phyloP scores from a whole-genome alignment of 64 coral and sea anemone genomes.

The Hydrozoanthus tunicans region DNA sequence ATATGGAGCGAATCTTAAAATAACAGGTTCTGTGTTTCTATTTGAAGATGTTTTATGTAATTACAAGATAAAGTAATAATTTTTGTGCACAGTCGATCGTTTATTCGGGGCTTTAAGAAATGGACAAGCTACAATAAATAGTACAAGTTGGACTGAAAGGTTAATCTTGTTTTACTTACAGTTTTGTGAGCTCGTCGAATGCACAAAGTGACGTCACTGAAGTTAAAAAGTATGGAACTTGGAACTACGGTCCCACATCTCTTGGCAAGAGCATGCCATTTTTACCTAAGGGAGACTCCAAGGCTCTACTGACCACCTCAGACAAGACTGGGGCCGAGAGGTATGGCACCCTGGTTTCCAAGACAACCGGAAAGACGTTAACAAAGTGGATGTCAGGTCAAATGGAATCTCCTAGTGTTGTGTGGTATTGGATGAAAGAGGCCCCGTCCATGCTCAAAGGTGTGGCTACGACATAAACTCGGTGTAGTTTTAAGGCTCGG shows the following conservation, averaged over 20 bases:
- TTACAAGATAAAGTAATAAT: no score
- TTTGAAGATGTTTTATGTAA: no score
- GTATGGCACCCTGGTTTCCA: slow-evolving; percentile 74
- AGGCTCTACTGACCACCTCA: slow-evolving; percentile 68
- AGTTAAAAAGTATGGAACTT: slow-evolving; percentile 75
- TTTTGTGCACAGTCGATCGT: no score
- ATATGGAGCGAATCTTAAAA: no score
- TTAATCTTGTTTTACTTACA: not conserved
- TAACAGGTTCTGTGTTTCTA: no score
- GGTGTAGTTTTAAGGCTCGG: no score
- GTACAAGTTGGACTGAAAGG: not conserved
- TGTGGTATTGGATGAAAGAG: slow-evolving; percentile 96
- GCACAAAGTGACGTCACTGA: slow-evolving; percentile 51
- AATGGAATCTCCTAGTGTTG: slow-evolving; percentile 61
- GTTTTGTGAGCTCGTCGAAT: slow-evolving; percentile 57
- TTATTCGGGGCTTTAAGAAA: no score
- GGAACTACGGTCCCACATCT: slow-evolving; percentile 67
- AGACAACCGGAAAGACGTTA: slow-evolving; percentile 39
- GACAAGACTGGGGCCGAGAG: slow-evolving; percentile 46
- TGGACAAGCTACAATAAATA: no score
- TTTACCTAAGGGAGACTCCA: slow-evolving; percentile 50
- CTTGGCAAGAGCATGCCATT: slow-evolving; percentile 81
- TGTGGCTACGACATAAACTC: slow-evolving; percentile 16
- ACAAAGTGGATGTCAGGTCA: slow-evolving; percentile 72
- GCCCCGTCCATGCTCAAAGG: slow-evolving; percentile 74